Conservation (phyloP, 2,113 vertebrate species). For the Oryctolagus cuniculus region mOryCun1.1 NC_091433.1:30396001-30396500, state of each 20-base stretch:
- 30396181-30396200: conserved; percentile 54
- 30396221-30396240: conserved; percentile 56
- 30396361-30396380: neutral
- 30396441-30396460: neutral
- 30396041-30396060: conserved; percentile 81
- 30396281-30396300: conserved; percentile 65
- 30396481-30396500: neutral
- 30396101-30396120: neutral
- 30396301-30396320: conserved; percentile 44
- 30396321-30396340: conserved; percentile 10
- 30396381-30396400: neutral
- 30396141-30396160: conserved; percentile 25
- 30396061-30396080: conserved; percentile 28
- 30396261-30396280: conserved; percentile 56
- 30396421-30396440: neutral
- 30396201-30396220: conserved; percentile 13
- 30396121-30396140: conserved; percentile 10
- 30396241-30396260: conserved; percentile 63
- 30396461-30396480: neutral
- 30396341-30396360: conserved; percentile 28
- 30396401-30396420: neutral
- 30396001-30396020: conserved; percentile 87
- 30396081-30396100: neutral
- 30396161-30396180: conserved; percentile 24
- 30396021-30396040: conserved; percentile 93